Evolutionary conservation across 2,888 invertebrate species (phyloP), one percentile per base, ranked within the genome.

Genomic region (Anthrax anthrax): DNA sequence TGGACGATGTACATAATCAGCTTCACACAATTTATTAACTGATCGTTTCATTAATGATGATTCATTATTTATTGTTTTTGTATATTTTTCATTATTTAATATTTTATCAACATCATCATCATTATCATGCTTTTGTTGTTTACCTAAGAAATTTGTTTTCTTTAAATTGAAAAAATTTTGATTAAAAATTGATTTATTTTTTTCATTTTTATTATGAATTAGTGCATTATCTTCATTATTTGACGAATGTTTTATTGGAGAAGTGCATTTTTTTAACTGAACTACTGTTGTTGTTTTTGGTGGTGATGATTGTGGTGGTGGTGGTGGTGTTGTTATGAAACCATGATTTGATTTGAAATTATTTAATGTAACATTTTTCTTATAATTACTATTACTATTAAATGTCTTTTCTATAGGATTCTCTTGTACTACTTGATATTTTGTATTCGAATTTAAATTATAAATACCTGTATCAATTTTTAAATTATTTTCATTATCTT

Each of bases 121-220:
- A 14, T 34, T 34, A 2, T 34, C 34, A 34, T 34, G 4, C 13
- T 34, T 6, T 36, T 36, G 36, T 16, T 36, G n/a, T 36, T 40
- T 42, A 9, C 37, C 32, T 37, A 47, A 37, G 37, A 49, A 37
- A 47, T 37, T 47, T 23, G 48, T 47, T 44, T 49, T 48, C 19
- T 51, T 50, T 16, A 51, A 49, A 50, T 53, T 51, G 38, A 51
- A 51, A 19, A 51, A 50, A 39, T 50, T 49, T 37, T 51, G 50
- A 46, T 49, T 53, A 32, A 50, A 49, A 29, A 51, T 51, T 34
- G 47, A 41, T 18, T 18, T 23, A 19, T 18, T 10, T 23, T 23
- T 19, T 14, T 19, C 19, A 13, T 14, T 36, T 14, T 36, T 34
- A 3, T n/a, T 2, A 14, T 3, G 18, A 9, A 13, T 41, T 12